Evolutionary conservation across 2,113 vertebrate species (phyloP), one percentile per base, ranked within the genome.

Genomic region (Oncorhynchus mykiss): DNA sequence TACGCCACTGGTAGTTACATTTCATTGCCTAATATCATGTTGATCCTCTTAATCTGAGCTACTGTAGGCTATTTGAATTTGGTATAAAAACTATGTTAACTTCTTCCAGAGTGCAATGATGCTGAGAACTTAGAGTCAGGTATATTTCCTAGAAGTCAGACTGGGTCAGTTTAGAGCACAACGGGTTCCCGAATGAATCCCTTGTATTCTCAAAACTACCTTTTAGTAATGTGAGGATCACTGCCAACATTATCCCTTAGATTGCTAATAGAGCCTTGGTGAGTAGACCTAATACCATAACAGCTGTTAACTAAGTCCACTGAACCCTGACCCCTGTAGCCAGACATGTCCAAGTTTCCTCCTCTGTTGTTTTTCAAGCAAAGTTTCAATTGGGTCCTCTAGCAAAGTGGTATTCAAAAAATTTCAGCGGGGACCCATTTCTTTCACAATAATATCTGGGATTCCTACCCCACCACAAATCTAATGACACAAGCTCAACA

Each of bases 331-430:
- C 85, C 81, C 75, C 78, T 25, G 34, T 16, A 80, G 79, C 86
- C 80, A 79, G 78, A 86, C 86, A 82, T 88, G 90, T 62, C 88
- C 89, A 85, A 89, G 67, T 86, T 92, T 90, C 68, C 75, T 72
- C 60, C 24, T 74, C 74, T 39, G 66, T 78, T 78, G 80, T 73
- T 69, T 72, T 14, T 65, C 48, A n/a, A 5, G 74, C 71, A 78
- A 51, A 3, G 18, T 85, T 88, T 84, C 68, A 65, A 71, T 45
- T 45, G 39, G 39, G 8, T 45, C 39, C 9, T 45, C 39, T 11
- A 45, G 39, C 39, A 45, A 2, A 45, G 39, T 45, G 39, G 9
- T 45, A 45, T 45, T 45, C 9, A 45, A 11, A 11, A 2, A 2
- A 11, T 1, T 45, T 45, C 8, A 45, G 2, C 39, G 39, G 9